Percentiles rank a stretch among this genome's conserved stretches.
phyloP scores from a whole-genome alignment of 2,888 invertebrate genomes.

The Helleia helle region DNA sequence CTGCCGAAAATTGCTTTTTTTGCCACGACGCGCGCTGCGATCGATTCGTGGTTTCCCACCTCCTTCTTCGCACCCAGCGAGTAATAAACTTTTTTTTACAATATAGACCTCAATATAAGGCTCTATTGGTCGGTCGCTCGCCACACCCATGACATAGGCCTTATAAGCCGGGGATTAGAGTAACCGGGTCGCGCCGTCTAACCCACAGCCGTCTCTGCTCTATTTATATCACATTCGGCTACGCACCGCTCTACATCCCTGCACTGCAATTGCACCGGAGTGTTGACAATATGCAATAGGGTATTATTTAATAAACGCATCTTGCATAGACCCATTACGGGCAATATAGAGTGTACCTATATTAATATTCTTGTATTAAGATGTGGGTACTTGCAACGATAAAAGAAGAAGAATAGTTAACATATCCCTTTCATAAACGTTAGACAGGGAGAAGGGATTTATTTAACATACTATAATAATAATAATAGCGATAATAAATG shows the following conservation, averaged over 20 bases:
- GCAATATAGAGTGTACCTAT: background rate
- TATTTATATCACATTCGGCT: conserved; percentile 44
- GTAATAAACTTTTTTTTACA: no score
- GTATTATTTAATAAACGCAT: conserved; percentile 17
- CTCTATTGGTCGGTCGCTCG: no score
- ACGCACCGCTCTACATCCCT: conserved; percentile 23
- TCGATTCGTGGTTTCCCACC: no score
- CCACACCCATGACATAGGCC: background rate
- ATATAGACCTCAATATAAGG: no score
- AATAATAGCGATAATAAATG: no score
- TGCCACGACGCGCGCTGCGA: no score
- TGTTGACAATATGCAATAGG: conserved; percentile 25
- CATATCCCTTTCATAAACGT: no score
- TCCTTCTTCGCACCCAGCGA: no score
- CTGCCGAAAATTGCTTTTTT: no score
- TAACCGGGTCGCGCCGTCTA: conserved; percentile 45
- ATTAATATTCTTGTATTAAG: background rate
- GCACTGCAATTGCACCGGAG: conserved; percentile 27
- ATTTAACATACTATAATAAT: no score
- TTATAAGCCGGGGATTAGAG: conserved; percentile 30
- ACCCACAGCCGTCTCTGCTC: conserved; percentile 24
- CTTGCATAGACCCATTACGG: background rate
- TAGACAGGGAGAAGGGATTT: no score
- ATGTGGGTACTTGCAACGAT: background rate
- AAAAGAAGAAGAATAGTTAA: no score